Conservation (phyloP, 2,888 invertebrate genomes). For the Lepidonotus clava region DNA sequence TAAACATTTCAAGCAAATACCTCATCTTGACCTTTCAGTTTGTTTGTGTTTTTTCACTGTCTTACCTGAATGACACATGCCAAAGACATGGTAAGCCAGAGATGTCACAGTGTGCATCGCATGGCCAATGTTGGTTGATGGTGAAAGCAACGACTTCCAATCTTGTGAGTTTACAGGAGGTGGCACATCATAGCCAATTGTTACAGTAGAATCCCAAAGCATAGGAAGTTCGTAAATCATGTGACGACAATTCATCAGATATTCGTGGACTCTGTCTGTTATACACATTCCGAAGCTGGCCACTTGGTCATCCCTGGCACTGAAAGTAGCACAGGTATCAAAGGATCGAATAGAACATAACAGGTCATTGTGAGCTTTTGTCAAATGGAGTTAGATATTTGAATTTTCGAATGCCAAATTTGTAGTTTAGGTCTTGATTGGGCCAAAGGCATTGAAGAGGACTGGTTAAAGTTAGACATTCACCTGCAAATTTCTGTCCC, state of each 20-base stretch:
- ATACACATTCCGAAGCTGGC: neutral
- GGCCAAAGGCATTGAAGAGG: too few relatives aligned
- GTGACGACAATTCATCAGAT: neutral
- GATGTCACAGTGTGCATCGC: neutral
- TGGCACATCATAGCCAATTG: neutral
- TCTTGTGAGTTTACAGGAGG: neutral
- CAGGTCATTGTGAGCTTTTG: too few relatives aligned
- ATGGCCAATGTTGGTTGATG: neutral
- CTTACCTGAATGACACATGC: neutral
- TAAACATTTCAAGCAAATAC: too few relatives aligned
- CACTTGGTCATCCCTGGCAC: neutral
- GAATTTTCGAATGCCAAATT: too few relatives aligned
- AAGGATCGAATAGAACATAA: too few relatives aligned
- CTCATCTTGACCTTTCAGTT: too few relatives aligned
- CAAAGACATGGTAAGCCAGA: neutral
- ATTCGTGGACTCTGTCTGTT: neutral
- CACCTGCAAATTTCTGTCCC: neutral
- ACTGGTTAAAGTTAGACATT: too few relatives aligned
- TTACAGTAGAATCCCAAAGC: too few relatives aligned
- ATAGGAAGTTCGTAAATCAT: neutral
- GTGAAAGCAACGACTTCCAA: neutral
- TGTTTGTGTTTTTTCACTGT: too few relatives aligned
- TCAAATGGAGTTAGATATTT: too few relatives aligned
- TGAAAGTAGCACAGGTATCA: too few relatives aligned
- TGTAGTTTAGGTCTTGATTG: too few relatives aligned